Evolutionary conservation across 2,113 vertebrate genomes (phyloP), one percentile per base, ranked within the genome.

Genomic region (Ophiodon elongatus): DNA sequence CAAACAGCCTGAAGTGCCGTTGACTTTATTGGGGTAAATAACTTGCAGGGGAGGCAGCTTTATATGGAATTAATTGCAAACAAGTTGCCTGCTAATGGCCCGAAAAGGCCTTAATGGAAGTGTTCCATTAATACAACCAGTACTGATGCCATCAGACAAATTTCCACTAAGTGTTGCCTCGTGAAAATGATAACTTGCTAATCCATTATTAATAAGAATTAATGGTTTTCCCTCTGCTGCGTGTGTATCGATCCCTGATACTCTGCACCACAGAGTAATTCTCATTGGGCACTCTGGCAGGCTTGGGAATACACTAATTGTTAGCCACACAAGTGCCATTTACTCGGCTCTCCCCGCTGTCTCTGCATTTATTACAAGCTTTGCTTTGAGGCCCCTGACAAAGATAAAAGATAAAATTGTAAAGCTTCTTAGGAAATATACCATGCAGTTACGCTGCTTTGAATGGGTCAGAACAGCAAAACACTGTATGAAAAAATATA

Each of bases 181-280:
- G 77, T 89, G 93, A 94, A 95, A 95, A 96, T 92, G 92, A 94
- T 94, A 94, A 94, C 88, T 89, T 87, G 88, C 91, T 94, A 92
- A 95, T 96, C 88, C 86, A 95, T 96, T 94, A 96, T 95, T 95
- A 94, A 95, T 94, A 92, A 89, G 92, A 92, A 94, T 83, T 47
- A 95, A 95, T 95, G 94, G 90, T 90, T 91, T 88, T 92, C 91
- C 90, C 91, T 94, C 68, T 85, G 90, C 88, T 33, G 76, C 68
- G 79, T 76, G 84, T 23, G 23, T 93, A 95, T 95, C 80, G 95
- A 95, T 95, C 85, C 71, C 84, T 88, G 89, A 88, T 91, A 93
- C 91, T 93, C 92, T 83, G 78, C 87, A 79, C 87, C 73, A 54
- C 88, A 79, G 87, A 94, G 88, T 81, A 83, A 80, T 84, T 91